phyloP scores from a whole-genome alignment of 2,113 vertebrate genomes.

The Microtus richardsoni region DNA sequence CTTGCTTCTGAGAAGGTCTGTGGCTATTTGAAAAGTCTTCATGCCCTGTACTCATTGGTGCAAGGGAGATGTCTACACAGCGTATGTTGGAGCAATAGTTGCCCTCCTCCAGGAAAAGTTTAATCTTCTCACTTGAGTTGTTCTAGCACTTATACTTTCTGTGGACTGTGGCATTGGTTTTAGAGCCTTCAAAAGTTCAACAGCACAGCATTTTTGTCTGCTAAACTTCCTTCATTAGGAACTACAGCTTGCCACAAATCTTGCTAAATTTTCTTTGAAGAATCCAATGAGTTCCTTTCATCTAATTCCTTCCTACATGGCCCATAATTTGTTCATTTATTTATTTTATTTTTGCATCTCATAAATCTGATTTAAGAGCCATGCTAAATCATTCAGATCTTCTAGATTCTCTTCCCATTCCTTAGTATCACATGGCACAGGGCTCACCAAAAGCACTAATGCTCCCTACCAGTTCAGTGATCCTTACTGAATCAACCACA shows the following conservation, averaged over 20 bases:
- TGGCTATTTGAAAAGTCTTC: not conserved
- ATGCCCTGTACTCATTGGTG: not conserved
- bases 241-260: not conserved
- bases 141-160: not conserved
- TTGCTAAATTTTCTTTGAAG: not conserved
- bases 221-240: not conserved
- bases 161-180: not conserved
- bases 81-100: not conserved
- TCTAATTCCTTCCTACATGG: not conserved
- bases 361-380: not conserved
- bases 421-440: not conserved
- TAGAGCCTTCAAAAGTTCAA: not conserved
- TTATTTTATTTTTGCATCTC: not conserved
- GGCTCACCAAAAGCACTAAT: not conserved
- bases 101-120: not conserved
- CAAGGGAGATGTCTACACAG: not conserved
- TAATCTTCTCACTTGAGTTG: not conserved
- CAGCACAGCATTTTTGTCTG: not conserved
- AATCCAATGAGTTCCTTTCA: not conserved
- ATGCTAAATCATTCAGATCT: not conserved
- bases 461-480: too few relatives aligned
- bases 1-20: not conserved
- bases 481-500: not conserved
- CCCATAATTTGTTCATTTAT: not conserved
- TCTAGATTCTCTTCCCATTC: not conserved